Percentiles rank a stretch among this genome's conserved stretches.
These are phyloP conservation scores for Propsilocerus akamusi DNA, from an alignment of 1,140 invertebrate genomes.

Conservation along the genomic window DNA sequence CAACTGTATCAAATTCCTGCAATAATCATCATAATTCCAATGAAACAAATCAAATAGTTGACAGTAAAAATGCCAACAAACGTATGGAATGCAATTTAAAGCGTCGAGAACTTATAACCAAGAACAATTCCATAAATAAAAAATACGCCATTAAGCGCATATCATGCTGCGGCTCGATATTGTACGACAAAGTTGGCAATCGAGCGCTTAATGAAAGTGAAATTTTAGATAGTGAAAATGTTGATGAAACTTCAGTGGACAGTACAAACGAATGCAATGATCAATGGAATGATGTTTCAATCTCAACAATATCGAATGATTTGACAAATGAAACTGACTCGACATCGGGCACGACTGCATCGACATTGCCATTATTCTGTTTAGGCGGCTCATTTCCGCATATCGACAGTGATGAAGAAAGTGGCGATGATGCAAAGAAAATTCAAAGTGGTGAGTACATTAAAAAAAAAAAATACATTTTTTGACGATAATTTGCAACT, in stretches of 20 bases:
- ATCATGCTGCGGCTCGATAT: conserved; percentile 22
- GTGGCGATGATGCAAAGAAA: conserved; percentile 28
- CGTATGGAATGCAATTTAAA: conserved; percentile 9
- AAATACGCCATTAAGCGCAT: conserved; percentile 21
- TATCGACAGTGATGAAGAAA: conserved; percentile 51
- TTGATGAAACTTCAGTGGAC: conserved; percentile 10
- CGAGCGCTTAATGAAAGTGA: background rate
- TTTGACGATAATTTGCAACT: too few species aligned
- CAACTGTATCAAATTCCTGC: background rate
- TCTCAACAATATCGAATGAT: background rate
- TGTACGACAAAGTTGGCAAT: conserved; percentile 6
- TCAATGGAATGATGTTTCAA: conserved; percentile 6
- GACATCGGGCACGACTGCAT: conserved; percentile 6
- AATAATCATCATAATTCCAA: conserved; percentile 7
- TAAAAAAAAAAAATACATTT: too few species aligned
- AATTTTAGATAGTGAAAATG: conserved; percentile 8
- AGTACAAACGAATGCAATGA: conserved; percentile 5
- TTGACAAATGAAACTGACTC: background rate
- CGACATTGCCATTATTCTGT: conserved; percentile 32
- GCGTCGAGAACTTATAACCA: conserved; percentile 24
- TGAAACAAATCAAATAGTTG: background rate
- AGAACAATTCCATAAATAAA: conserved; percentile 24
- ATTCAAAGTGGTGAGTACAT: conserved; percentile 13
- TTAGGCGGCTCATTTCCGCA: conserved; percentile 46
- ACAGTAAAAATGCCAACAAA: background rate